phyloP scores from a whole-genome alignment of 2,113 vertebrate species.

The Osmerus eperlanus region DNA sequence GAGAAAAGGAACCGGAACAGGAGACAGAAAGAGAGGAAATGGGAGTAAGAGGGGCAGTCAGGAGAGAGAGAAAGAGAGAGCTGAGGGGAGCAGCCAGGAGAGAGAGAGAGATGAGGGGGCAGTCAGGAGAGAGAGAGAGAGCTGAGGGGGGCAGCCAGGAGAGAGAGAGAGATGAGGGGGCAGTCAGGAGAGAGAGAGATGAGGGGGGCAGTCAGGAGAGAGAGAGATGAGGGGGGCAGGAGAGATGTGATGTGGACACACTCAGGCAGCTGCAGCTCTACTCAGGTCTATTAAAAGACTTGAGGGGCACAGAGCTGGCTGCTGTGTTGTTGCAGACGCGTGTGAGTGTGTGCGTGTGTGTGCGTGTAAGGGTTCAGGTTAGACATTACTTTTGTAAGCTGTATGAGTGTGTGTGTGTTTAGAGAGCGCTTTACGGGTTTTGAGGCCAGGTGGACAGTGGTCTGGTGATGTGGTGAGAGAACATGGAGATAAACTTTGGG shows the following conservation, averaged over 20 bases:
- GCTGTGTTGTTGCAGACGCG: not conserved
- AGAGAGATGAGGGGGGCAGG: not conserved
- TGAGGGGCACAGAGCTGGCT: not conserved
- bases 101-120: not conserved
- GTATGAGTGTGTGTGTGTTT: not conserved
- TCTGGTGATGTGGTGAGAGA: not conserved
- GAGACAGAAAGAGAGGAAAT: conserved; percentile 20
- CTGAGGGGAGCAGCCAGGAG: not conserved
- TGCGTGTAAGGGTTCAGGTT: not conserved
- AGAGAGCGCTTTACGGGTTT: not conserved
- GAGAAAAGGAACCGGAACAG: not conserved
- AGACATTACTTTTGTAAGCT: not conserved
- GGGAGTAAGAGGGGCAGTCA: not conserved
- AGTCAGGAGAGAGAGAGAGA: no score
- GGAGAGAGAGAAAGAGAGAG: not conserved
- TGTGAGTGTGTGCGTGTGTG: not conserved
- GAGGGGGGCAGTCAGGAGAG: no score
- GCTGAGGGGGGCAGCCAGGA: not conserved
- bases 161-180: not conserved
- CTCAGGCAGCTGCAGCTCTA: conserved; percentile 56
- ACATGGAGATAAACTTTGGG: not conserved
- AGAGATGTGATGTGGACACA: conserved; percentile 23
- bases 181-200: not conserved
- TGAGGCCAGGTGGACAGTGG: not conserved
- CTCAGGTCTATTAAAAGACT: conserved; percentile 57